Conservation (phyloP, 2,888 invertebrate species). For the Cryptocephalus moraei region DNA sequence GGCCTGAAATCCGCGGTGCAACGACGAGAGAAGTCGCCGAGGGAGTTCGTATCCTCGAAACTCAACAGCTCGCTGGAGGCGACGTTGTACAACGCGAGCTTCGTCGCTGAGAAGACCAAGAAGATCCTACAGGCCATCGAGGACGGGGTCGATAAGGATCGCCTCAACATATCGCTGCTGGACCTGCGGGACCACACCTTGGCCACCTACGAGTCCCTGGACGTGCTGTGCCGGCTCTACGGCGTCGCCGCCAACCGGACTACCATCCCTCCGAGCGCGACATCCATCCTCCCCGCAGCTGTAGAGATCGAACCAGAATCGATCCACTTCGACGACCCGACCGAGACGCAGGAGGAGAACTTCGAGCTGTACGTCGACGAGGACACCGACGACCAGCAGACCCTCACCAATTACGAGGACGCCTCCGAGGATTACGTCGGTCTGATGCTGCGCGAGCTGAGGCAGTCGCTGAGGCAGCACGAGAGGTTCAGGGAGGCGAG, state of each 20-base stretch:
- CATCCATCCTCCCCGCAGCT: neutral
- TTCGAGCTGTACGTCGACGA: conserved; percentile 19
- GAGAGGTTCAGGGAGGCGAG: conserved; percentile 21
- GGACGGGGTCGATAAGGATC: conserved; percentile 1
- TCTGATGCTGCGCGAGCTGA: conserved; percentile 21
- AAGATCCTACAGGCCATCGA: neutral
- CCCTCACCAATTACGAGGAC: conserved; percentile 5
- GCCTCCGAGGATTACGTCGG: conserved; percentile 13
- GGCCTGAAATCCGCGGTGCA: neutral
- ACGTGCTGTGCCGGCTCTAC: conserved; percentile 20
- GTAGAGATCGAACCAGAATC: neutral
- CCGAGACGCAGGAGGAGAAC: conserved; percentile 19
- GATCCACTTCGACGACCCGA: conserved; percentile 16
- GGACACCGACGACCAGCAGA: neutral
- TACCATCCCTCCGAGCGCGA: neutral
- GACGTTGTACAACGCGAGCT: neutral
- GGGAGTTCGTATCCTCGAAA: neutral
- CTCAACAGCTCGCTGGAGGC: neutral
- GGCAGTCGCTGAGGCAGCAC: conserved; percentile 19
- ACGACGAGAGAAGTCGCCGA: neutral
- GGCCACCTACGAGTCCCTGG: conserved; percentile 23
- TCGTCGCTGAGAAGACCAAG: neutral
- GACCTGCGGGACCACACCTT: conserved; percentile 20
- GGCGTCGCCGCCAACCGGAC: conserved; percentile 16
- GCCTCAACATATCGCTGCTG: conserved; percentile 10